These are phyloP conservation scores for Hyalella azteca DNA, from an alignment of 2,888 invertebrate genomes.

Conservation along the genomic window DNA sequence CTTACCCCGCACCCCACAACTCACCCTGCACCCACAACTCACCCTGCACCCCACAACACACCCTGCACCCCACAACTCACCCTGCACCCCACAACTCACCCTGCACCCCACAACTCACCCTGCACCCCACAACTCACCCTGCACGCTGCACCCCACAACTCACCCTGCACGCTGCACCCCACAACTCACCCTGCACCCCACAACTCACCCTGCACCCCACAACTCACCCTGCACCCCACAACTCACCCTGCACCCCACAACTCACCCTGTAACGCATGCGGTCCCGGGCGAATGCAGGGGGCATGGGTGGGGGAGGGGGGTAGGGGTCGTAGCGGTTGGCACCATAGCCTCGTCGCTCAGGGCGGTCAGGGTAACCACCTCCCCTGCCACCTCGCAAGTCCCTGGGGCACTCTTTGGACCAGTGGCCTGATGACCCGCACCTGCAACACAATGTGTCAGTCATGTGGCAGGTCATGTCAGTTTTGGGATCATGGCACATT, in stretches of 20 bases:
- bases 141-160: no score
- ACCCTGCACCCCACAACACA: no score
- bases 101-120: no score
- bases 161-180: no score
- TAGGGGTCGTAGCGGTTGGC: constrained; percentile 51
- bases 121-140: no score
- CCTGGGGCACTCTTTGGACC: constrained; percentile 86
- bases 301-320: constrained; percentile 51
- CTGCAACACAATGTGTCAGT: constrained; percentile 63
- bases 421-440: constrained; percentile 92
- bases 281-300: constrained; percentile 54
- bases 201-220: background rate
- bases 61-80: no score
- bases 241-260: background rate
- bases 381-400: constrained; percentile 47
- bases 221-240: background rate
- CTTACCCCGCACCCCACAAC: no score
- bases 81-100: no score
- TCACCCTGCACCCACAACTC: no score
- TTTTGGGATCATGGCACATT: no score
- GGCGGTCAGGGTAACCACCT: constrained; percentile 40
- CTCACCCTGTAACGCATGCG: constrained; percentile 56
- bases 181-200: no score
- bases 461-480: no score
- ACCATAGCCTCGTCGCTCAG: constrained; percentile 45